Conservation (phyloP, 2,797 vertebrate genomes). For the Poeciliopsis paucimaculata region DNA sequence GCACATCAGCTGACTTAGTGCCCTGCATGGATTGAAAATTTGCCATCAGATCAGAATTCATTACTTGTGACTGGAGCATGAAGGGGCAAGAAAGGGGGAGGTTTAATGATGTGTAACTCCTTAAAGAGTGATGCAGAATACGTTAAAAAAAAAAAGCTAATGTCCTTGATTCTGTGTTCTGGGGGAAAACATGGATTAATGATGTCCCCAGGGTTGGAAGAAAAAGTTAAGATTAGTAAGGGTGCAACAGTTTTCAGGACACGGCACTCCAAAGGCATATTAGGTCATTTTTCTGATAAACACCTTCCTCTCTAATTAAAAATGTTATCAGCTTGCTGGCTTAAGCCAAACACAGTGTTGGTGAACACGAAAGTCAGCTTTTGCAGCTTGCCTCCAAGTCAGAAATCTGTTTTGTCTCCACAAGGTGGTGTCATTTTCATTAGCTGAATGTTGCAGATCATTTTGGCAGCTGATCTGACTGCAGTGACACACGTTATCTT, state of each 20-base stretch:
- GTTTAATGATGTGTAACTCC: constrained; percentile 43
- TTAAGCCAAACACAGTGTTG: constrained; percentile 19
- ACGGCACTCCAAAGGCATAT: constrained; percentile 15
- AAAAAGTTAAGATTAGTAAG: constrained; percentile 15
- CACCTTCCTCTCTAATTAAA: constrained; percentile 50
- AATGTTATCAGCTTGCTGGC: constrained; percentile 20
- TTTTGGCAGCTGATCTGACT: constrained; percentile 32
- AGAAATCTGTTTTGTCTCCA: constrained; percentile 70
- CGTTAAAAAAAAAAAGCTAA: constrained; percentile 33
- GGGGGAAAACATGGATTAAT: constrained; percentile 16
- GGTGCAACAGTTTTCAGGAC: constrained; percentile 14
- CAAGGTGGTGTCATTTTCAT: constrained; percentile 82
- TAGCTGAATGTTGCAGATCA: constrained; percentile 57
- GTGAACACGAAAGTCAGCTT: constrained; percentile 9
- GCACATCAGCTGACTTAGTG: constrained; percentile 43
- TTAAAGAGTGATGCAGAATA: constrained; percentile 28
- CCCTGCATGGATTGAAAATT: constrained; percentile 45
- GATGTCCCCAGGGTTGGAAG: constrained; percentile 19
- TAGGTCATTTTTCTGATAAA: constrained; percentile 46
- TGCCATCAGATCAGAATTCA: constrained; percentile 60
- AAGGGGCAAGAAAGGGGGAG: neutral
- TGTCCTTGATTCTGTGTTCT: constrained; percentile 36
- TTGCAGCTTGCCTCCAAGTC: constrained; percentile 20
- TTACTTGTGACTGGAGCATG: constrained; percentile 53
- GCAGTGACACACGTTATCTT: neutral